Evolutionary conservation across 1,140 invertebrate genomes (phyloP), one percentile per base, ranked within the genome.

Genomic region (Helicorthomorpha holstii): DNA sequence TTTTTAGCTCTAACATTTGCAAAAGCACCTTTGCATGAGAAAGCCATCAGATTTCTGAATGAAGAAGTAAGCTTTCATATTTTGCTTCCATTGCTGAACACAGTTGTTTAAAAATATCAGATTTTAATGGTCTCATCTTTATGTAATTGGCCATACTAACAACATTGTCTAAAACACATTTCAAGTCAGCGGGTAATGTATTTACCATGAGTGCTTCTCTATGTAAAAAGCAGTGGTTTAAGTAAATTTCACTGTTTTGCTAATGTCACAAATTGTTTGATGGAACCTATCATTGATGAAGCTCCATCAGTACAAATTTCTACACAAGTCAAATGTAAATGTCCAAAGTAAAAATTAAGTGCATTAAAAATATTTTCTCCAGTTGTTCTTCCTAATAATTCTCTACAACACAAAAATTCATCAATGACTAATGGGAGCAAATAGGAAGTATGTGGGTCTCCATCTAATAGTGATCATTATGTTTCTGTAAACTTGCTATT

Each of bases 371-470:
- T 7, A 16, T 34, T 16, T 16, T 16, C 7, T 7, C 29, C 29
- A 34, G 29, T 34, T 34, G 29, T 34, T 7, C 16, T 7, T 16
- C 16, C 29, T 16, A 34, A 34, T 7, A 34, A 16, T 34, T 34
- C 29, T 34, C 48, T 50, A 29, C 48, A 51, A 29, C 49, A 51
- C 24, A 55, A 44, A 51, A 49, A 52, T 29, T 57, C 49, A 45
- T 55, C 49, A 41, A 51, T 55, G n/a, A n/a, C n/a, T n/a, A n/a
- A n/a, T n/a, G n/a, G n/a, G n/a, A n/a, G n/a, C n/a, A n/a, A n/a
- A n/a, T n/a, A n/a, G n/a, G n/a, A n/a, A n/a, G n/a, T n/a, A n/a
- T n/a, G n/a, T n/a, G n/a, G n/a, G n/a, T n/a, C n/a, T n/a, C n/a
- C n/a, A n/a, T n/a, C n/a, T n/a, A n/a, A n/a, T n/a, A n/a, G n/a